phyloP scores from a whole-genome alignment of 2,797 vertebrate genomes.

The Lepus townsendii region DNA sequence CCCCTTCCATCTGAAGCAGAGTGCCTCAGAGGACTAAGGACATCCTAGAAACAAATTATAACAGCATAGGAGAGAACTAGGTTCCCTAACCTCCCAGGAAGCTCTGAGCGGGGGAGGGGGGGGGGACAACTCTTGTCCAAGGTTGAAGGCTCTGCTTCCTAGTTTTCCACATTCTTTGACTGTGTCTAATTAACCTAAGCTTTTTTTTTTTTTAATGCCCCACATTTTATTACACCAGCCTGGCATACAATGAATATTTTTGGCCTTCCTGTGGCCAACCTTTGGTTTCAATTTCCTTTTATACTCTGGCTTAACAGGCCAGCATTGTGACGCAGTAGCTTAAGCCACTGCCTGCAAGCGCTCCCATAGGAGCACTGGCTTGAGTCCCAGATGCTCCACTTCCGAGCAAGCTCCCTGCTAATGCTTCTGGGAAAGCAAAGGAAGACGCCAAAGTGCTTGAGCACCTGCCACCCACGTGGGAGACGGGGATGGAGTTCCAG shows the following conservation, averaged over 20 bases:
- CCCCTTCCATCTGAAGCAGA: not conserved
- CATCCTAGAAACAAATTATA: not conserved
- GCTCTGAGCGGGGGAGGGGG: not conserved
- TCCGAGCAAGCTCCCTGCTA: too few species aligned
- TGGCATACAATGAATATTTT: rapidly evolving
- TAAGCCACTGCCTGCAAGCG: too few species aligned
- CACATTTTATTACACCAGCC: not conserved
- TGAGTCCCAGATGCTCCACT: too few species aligned
- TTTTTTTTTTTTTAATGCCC: not conserved
- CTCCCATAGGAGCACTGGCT: too few species aligned
- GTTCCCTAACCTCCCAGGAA: not conserved
- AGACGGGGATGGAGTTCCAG: too few species aligned
- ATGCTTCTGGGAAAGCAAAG: too few species aligned
- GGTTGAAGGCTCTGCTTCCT: not conserved
- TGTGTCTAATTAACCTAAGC: not conserved
- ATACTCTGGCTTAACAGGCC: not conserved
- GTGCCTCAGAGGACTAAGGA: not conserved
- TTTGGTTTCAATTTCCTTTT: constrained; percentile 44
- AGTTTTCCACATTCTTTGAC: not conserved
- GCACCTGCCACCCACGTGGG: too few species aligned
- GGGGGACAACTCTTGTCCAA: not conserved
- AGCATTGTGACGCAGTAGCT: too few species aligned
- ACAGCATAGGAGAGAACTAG: not conserved
- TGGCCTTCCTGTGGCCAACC: not conserved
- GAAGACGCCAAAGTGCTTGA: too few species aligned